Base-by-base conservation (phyloP, 2,888 invertebrate species). In the Agriotes lineatus region DNA sequence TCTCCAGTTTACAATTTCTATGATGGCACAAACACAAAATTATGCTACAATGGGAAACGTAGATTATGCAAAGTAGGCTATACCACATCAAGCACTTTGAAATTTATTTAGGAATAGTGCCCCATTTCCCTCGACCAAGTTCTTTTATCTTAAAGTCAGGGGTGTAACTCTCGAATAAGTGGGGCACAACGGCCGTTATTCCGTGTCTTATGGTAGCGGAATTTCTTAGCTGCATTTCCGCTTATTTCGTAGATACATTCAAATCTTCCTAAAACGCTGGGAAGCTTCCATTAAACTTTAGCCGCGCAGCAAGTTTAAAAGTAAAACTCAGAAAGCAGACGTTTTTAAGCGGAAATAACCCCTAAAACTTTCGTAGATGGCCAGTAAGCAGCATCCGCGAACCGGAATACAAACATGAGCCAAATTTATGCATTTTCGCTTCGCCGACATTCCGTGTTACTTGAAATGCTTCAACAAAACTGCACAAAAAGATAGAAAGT, bases 331-430 rank as follows among this genome's bases (percentile, higher is more conserved):
- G 63, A 68, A 63, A 69, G 69, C 69, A 69, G 69, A 69, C 68
- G 68, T 68, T 69, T 69, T 69, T 69, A 69, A 69, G 64, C 69
- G 69, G 65, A 69, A 69, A 65, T 69, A 69, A 69, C 69, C 69
- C 62, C 64, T 65, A 65, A 69, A 69, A 69, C 64, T 69, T 69
- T 69, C 44, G 60, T 69, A 60, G 69, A 69, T 69, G 65, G 69
- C 65, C 69, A 69, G 69, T 65, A 69, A 69, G 69, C 69, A 69
- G 65, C 69, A 69, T 69, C 69, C 64, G 65, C 52, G 60, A 69
- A 69, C 64, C 69, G 69, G 69, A 69, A 69, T 69, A 65, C 69
- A 69, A 69, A 69, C 69, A 69, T 64, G 65, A 57, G 44, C 65
- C 16, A 60, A 69, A 69, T 69, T 69, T 69, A 69, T 69, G 54